A percentile compares a stretch with the other conserved stretches of the same genome.
Conservation (phyloP, 2,888 invertebrate genomes). For the Pteria penguin region DNA sequence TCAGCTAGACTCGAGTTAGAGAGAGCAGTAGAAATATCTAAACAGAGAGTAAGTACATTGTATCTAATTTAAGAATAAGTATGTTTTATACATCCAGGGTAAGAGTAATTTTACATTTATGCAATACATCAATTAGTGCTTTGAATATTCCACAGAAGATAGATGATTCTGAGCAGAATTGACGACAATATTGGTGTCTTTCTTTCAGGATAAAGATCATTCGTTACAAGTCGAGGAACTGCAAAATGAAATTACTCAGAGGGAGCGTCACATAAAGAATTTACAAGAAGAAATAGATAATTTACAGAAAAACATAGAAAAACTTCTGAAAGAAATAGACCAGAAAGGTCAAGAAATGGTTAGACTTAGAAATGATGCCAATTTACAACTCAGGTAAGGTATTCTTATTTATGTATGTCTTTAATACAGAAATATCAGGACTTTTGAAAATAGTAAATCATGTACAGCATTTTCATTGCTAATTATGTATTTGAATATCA, state of each 20-base stretch:
- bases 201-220: conserved; percentile 74
- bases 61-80: no score
- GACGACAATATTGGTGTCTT: no score
- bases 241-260: conserved; percentile 69
- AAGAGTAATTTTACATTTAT: no score
- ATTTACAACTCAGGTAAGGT: conserved; percentile 67
- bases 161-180: no score
- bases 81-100: no score
- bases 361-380: conserved; percentile 71
- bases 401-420: neutral
- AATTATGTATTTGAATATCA: neutral
- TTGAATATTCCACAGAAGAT: no score
- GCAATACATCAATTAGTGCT: no score
- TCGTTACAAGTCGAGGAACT: conserved; percentile 70
- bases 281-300: conserved; percentile 70
- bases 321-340: conserved; percentile 71
- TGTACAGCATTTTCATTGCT: neutral
- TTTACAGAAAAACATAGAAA: conserved; percentile 66
- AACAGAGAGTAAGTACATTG: conserved; percentile 72
- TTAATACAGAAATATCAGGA: no score
- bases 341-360: conserved; percentile 74
- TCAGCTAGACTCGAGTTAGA: conserved; percentile 78
- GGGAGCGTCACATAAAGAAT: conserved; percentile 71
- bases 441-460: neutral
- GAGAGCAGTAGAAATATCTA: conserved; percentile 75